phyloP scores from a whole-genome alignment of 2,113 vertebrate genomes.

The rat (Rattus norvegicus) region DNA sequence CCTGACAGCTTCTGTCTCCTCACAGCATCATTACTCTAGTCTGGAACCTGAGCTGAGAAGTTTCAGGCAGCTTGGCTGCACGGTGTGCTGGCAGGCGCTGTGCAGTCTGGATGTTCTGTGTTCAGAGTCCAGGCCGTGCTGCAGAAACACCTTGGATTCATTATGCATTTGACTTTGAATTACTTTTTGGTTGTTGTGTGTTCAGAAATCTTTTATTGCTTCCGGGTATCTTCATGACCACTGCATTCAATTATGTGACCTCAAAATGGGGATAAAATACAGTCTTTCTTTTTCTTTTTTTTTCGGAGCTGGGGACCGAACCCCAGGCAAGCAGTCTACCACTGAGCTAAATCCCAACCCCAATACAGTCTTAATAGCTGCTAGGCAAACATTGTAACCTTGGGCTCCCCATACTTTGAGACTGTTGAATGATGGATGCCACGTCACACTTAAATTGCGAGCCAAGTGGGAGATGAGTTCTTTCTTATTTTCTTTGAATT shows the following conservation, averaged over 20 bases:
- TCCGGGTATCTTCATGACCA: neutral
- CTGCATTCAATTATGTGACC: neutral
- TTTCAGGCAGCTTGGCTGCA: neutral
- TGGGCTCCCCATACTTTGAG: neutral
- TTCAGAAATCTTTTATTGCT: neutral
- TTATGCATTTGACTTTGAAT: neutral
- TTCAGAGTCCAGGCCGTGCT: neutral
- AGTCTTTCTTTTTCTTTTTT: neutral
- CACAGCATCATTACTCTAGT: neutral
- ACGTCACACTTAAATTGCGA: neutral
- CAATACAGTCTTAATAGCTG: no score
- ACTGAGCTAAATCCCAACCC: no score
- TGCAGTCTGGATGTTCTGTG: neutral
- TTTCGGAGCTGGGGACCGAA: no score
- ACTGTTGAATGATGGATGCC: neutral
- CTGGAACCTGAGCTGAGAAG: neutral
- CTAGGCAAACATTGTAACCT: neutral
- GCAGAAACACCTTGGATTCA: neutral
- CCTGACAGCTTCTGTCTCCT: neutral
- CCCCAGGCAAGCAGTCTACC: no score
- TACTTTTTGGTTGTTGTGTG: no score
- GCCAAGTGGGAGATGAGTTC: neutral
- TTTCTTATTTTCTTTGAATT: constrained; percentile 24
- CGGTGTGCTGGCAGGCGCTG: neutral
- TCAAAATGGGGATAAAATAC: neutral